Evolutionary conservation across 2,797 vertebrate genomes (phyloP), one percentile per base, ranked within the genome.

Genomic region (Brachyrhaphis roseni): DNA sequence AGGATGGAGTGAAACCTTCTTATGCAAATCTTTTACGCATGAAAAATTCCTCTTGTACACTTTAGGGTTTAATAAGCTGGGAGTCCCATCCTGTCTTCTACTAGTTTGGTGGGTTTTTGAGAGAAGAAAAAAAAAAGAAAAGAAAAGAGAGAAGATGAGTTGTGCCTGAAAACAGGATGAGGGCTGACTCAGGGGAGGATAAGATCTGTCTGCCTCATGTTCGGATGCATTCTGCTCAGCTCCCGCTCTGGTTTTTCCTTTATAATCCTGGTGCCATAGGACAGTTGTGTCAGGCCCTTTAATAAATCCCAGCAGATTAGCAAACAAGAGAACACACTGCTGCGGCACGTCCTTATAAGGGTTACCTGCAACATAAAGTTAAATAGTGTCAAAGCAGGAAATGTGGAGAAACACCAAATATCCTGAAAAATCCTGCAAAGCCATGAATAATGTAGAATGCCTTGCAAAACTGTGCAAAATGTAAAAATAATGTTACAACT

Each of bases 231-330:
- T 86, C 81, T 57, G 34, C 79, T 26, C 51, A 78, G 45, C 79
- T 76, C 55, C 78, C 31, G n/a, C 49, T 77, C 36, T 23, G 15
- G 80, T 83, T 79, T 7, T 87, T 80, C 72, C 77, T 64, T 76
- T 49, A 41, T 77, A 83, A 85, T 86, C 79, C 88, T 55, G 39
- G 18, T 31, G 46, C 46, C 81, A 51, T 80, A 31, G 41, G 53
- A 36, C 43, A 26, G 82, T 75, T 46, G 71, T 82, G 47, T 81
- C 78, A 76, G 75, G 77, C 75, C 23, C 62, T 84, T 86, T 86
- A 91, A 92, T 88, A 77, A 89, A 88, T 86, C 85, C 81, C 70
- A 43, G 86, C 77, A 86, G 90, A 91, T 89, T 87, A 91, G 45
- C 82, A 81, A 43, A 70, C 66, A n/a, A 3, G 53, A 34, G 20